Evolutionary conservation across 2,888 invertebrate species (phyloP).

Genomic region (Drosophila vallismaia): DNA sequence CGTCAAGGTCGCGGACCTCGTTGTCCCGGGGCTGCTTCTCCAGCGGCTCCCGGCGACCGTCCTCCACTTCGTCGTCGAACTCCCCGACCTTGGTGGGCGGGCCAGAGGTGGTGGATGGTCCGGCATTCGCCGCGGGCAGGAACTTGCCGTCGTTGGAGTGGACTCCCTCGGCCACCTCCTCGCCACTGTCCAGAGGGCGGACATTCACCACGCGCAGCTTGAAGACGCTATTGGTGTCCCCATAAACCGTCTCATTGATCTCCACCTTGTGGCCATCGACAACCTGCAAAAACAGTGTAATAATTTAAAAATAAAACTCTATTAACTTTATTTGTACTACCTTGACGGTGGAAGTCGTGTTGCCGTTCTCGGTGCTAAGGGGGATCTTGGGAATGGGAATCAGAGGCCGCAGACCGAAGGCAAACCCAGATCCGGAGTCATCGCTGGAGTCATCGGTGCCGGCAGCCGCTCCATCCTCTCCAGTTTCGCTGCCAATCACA

Average conservation of each 20-base stretch:
- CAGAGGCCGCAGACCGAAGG: slow-evolving; percentile 50
- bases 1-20: slow-evolving; percentile 81
- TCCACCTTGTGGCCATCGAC: slow-evolving; percentile 86
- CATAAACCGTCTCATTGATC: slow-evolving; percentile 86
- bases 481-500: slow-evolving; percentile 46
- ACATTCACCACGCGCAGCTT: slow-evolving; percentile 85
- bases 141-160: slow-evolving; percentile 36
- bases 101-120: slow-evolving; percentile 50
- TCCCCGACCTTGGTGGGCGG: slow-evolving; percentile 39
- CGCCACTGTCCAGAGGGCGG: slow-evolving; percentile 83
- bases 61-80: slow-evolving; percentile 69
- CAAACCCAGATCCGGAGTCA: slow-evolving; percentile 31
- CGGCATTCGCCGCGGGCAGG: slow-evolving; percentile 33
- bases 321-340: slow-evolving; percentile 49
- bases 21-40: slow-evolving; percentile 76
- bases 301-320: not conserved
- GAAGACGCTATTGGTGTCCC: slow-evolving; percentile 82
- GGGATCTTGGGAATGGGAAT: slow-evolving; percentile 47
- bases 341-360: slow-evolving; percentile 83
- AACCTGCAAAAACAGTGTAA: slow-evolving; percentile 79
- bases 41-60: slow-evolving; percentile 71
- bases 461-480: slow-evolving; percentile 45
- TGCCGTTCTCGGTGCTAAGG: slow-evolving; percentile 71
- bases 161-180: slow-evolving; percentile 70
- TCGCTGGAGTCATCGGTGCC: slow-evolving; percentile 46